phyloP scores from a whole-genome alignment of 2,113 vertebrate species.

The Stegastes partitus region DNA sequence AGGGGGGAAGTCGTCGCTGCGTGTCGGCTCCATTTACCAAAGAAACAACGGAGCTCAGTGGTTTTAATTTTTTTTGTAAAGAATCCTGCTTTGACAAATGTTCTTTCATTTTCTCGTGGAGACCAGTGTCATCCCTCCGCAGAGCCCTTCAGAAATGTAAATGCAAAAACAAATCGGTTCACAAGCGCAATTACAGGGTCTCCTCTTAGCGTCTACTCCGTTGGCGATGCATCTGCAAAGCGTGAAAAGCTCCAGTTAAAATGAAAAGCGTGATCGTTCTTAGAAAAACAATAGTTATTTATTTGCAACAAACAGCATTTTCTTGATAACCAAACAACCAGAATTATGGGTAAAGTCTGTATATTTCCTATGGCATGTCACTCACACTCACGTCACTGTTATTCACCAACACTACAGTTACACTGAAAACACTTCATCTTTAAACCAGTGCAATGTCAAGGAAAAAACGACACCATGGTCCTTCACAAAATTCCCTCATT shows the following conservation, averaged over 20 bases:
- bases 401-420: conserved; percentile 51
- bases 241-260: not conserved
- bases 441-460: conserved; percentile 23
- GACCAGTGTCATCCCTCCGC: not conserved
- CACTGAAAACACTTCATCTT: conserved; percentile 23
- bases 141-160: not conserved
- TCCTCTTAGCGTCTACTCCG: not conserved
- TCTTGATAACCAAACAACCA: conserved; percentile 50
- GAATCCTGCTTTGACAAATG: not conserved
- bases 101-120: conserved; percentile 1
- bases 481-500: not conserved
- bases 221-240: not conserved
- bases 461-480: conserved; percentile 13
- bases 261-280: not conserved
- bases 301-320: conserved; percentile 61
- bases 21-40: conserved; percentile 34
- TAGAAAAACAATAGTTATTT: conserved; percentile 35
- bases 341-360: conserved; percentile 28
- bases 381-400: conserved; percentile 53
- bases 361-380: conserved; percentile 44
- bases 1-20: conserved; percentile 10
- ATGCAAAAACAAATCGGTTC: not conserved
- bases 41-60: conserved; percentile 21
- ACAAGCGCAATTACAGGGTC: not conserved
- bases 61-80: not conserved